Conservation (phyloP, 2,113 vertebrate genomes). For the Lanius ludovicianus region DNA sequence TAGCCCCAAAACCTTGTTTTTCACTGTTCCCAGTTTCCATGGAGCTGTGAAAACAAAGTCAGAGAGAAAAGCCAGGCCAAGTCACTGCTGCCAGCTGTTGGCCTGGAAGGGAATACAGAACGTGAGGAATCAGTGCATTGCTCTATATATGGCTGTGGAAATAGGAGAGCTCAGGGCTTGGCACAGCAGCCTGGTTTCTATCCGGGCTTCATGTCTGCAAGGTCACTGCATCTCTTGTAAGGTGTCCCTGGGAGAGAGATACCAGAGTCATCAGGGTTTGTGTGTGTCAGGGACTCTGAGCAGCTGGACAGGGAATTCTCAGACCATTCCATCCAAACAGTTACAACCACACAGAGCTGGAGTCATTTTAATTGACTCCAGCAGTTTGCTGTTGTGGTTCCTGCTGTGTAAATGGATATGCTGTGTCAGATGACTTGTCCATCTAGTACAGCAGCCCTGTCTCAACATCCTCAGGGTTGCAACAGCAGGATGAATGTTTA, state of each 20-base stretch:
- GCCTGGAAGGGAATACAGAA: neutral
- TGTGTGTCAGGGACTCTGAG: neutral
- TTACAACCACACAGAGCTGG: neutral
- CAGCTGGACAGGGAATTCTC: neutral
- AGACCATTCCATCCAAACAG: neutral
- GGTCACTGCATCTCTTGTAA: neutral
- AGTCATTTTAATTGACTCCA: neutral
- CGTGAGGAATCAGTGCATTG: neutral
- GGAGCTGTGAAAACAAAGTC: slow-evolving; percentile 33
- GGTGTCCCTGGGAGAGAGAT: neutral
- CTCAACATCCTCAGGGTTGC: neutral
- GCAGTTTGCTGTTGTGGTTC: neutral
- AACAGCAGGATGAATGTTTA: neutral
- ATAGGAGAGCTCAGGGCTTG: neutral
- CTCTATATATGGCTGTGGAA: neutral
- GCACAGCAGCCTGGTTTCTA: neutral
- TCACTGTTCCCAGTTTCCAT: slow-evolving; percentile 18
- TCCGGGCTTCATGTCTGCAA: neutral
- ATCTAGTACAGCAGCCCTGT: neutral
- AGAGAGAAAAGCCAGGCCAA: slow-evolving; percentile 3
- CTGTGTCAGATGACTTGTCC: neutral
- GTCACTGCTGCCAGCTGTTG: slow-evolving; percentile 51
- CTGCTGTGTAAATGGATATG: neutral
- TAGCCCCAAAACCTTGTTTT: neutral
- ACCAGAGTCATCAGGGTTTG: neutral